Base-by-base conservation (phyloP, 2,113 vertebrate species). In the Eubucco bourcierii region DNA sequence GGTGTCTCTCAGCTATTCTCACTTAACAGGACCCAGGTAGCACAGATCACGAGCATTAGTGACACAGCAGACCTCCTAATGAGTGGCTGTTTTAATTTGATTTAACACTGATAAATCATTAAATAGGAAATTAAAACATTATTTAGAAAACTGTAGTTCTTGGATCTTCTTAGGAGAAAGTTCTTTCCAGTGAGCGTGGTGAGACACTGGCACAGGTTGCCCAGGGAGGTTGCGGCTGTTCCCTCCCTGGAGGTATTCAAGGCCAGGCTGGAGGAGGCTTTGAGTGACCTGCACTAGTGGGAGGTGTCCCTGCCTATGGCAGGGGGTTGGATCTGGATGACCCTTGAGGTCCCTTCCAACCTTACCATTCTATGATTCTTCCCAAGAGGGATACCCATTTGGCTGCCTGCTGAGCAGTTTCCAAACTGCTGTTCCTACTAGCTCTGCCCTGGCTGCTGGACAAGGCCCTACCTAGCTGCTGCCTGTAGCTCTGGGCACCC, bases 331-430 rank as follows among this genome's bases (percentile, higher is more conserved):
- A 39, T 11, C 37, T 39, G 11, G 37, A 39, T 39, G 37, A 39
- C 11, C 37, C 37, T 39, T 39, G 37, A 39, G 37, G 37, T 39
- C 37, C 37, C 10, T 39, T 39, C 37, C 37, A 39, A 39, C 37
- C 37, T 10, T 39, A 39, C 37, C 37, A 39, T 39, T 39, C 9
- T 39, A 39, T 39, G 37, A 39, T 39, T 39, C 37, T 25, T 82
- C 6, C 41, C 37, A 19, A 41, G 44, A 24, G 12, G 25, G 67
- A 15, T n/a, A 17, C 17, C 67, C 34, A 74, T 86, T 74, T 59
- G 78, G 31, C 41, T 59, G 28, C 29, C n/a, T 9, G 7, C 1
- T 10, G 8, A 1, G 12, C 0, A 0, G 27, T 47, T 77, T 56
- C 68, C 71, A 60, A 55, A 34, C 5, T 29, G 12, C 24, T 4